phyloP scores from a whole-genome alignment of 2,113 vertebrate species.

The Crotalus tigris region DNA sequence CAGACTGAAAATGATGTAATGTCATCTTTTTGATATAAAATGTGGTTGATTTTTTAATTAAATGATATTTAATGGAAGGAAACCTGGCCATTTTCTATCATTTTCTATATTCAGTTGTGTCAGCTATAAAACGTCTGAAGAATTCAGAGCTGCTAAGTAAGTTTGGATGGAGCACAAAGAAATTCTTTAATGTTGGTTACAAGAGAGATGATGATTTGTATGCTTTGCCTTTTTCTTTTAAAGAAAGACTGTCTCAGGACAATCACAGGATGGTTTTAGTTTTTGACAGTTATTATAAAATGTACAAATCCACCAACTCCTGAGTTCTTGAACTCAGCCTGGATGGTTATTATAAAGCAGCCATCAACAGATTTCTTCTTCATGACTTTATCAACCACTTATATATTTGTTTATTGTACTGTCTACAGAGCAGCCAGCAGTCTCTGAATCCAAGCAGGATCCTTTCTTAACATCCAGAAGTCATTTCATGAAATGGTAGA shows the following conservation, averaged over 20 bases:
- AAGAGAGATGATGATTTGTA: background rate
- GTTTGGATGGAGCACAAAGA: background rate
- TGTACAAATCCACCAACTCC: background rate
- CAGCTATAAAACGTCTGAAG: background rate
- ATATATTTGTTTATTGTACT: background rate
- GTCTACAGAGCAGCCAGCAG: background rate
- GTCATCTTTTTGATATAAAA: slow-evolving; percentile 35
- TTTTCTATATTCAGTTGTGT: background rate
- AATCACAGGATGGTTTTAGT: background rate
- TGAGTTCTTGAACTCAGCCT: background rate
- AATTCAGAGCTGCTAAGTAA: background rate
- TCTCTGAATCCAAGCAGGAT: background rate
- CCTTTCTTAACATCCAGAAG: background rate
- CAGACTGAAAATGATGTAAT: slow-evolving; percentile 7
- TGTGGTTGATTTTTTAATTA: slow-evolving; percentile 45
- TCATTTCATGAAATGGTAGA: background rate
- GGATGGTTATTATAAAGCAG: background rate
- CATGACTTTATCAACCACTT: background rate
- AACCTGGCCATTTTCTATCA: background rate
- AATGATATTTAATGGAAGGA: background rate
- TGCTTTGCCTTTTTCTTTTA: background rate
- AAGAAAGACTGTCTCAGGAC: background rate
- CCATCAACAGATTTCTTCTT: background rate
- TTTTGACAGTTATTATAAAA: background rate
- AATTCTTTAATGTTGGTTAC: background rate